Base-by-base conservation (phyloP, 2,888 invertebrate species). In the Microchrysa polita region DNA sequence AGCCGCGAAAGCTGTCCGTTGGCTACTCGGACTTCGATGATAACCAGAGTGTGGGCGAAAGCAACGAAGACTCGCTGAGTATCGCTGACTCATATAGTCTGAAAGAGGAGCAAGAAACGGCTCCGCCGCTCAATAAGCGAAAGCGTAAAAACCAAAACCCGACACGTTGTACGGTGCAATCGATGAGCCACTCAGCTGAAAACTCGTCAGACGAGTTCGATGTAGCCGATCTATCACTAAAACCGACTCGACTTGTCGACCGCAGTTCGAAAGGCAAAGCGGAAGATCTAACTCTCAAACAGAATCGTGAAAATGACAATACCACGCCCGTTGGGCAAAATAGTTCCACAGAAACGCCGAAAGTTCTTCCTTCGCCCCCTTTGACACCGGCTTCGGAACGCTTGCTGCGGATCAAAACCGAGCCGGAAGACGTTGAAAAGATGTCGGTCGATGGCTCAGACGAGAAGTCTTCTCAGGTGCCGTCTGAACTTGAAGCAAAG, bases 91-190 rank as follows among this genome's bases (percentile, higher is more conserved):
- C 86, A 16, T 87, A 87, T 48, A 87, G 87, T 78, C 80, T 82
- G 10, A 87, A 83, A 53, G 84, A 83, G 60, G 84, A 86, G 44
- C 81, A 80, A 57, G 83, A 82, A 69, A 79, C 73, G 23, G 77
- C 76, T n/a, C 80, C 79, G 22, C 79, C 81, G 75, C 81, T 91
- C n/a, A 90, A 88, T 80, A 92, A 92, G 81, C 87, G 95, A 73
- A 96, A 96, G 84, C 88, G 96, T 34, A 96, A 96, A 86, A 95
- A 92, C 79, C 91, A 93, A 79, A 95, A 96, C 82, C 96, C 96
- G 0, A 94, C 92, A 1, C 89, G 93, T 76, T 91, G 94, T 81
- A 90, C 93, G n/a, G 79, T 84, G 34, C 83, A 84, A 69, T 82
- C 84, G 44, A 80, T 81, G 72, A 81, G 82, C 76, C 82, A 82